Conservation (phyloP, 1,140 invertebrate genomes). For the Philopotamus ludificatus region DNA sequence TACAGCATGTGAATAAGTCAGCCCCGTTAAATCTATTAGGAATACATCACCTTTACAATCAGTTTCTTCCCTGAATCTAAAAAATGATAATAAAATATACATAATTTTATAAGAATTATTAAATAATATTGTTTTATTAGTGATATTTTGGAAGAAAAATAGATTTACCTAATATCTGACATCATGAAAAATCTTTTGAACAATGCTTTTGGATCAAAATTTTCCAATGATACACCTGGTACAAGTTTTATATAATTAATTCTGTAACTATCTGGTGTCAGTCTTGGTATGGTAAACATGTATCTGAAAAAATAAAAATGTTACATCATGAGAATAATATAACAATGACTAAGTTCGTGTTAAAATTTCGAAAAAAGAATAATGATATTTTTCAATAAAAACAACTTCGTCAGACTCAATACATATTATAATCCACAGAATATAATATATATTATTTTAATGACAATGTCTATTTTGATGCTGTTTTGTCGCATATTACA, state of each 20-base stretch:
- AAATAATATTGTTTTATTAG: not conserved
- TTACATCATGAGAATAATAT: no score
- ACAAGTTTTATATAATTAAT: constrained; percentile 30
- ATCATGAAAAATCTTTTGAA: constrained; percentile 40
- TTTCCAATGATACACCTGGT: constrained; percentile 25
- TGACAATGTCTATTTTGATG: no score
- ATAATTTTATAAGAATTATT: not conserved
- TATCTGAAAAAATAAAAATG: constrained; percentile 37
- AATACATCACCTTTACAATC: constrained; percentile 34
- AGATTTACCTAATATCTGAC: constrained; percentile 36
- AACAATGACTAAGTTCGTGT: no score
- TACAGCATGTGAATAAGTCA: constrained; percentile 28
- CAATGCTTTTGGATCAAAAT: constrained; percentile 36
- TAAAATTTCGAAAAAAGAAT: no score
- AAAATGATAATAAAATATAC: constrained; percentile 14
- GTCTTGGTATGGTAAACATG: constrained; percentile 29
- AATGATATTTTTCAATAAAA: no score
- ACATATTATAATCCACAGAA: no score
- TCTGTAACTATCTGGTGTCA: constrained; percentile 31
- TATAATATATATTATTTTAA: no score
- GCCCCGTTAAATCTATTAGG: constrained; percentile 34
- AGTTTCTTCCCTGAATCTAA: constrained; percentile 36
- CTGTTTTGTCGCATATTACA: no score
- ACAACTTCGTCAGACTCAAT: no score
- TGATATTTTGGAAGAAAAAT: not conserved